Percentiles rank a stretch among this genome's conserved stretches.
These are phyloP conservation scores for Narcine bancroftii DNA, from an alignment of 2,113 vertebrate species.

Conservation along the genomic window DNA sequence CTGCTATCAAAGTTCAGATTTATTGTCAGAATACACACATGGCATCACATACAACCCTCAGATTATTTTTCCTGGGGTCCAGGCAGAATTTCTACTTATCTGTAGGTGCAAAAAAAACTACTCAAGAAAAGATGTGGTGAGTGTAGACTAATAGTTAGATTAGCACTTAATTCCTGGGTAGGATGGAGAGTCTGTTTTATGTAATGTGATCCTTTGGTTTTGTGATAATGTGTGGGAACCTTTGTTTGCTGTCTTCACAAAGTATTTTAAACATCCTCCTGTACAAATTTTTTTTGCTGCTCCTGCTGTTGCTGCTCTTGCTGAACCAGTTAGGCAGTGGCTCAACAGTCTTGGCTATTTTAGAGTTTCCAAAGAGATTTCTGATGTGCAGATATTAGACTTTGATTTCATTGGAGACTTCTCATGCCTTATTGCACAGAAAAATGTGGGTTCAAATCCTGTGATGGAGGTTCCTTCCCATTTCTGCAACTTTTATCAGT, in stretches of 20 bases:
- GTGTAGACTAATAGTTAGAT: no score
- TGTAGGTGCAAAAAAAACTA: no score
- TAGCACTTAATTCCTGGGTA: no score
- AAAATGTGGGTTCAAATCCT: neutral
- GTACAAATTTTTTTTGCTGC: neutral
- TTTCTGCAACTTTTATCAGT: neutral
- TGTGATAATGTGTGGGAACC: neutral
- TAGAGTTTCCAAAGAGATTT: neutral
- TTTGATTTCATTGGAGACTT: neutral
- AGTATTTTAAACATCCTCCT: neutral
- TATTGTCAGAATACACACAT: no score
- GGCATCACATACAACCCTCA: no score
- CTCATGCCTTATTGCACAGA: constrained; percentile 6
- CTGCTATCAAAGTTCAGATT: no score
- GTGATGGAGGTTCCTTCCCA: no score
- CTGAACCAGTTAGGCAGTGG: neutral
- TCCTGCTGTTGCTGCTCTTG: neutral
- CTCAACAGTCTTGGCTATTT: neutral
- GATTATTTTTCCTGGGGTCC: no score
- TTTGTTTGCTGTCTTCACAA: neutral
- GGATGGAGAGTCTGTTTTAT: no score
- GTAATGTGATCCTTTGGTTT: no score
- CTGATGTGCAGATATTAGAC: neutral
- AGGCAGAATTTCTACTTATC: no score
- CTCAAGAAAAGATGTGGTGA: no score